Evolutionary conservation across 2,113 vertebrate species (phyloP).

Genomic region (Gambusia affinis): DNA sequence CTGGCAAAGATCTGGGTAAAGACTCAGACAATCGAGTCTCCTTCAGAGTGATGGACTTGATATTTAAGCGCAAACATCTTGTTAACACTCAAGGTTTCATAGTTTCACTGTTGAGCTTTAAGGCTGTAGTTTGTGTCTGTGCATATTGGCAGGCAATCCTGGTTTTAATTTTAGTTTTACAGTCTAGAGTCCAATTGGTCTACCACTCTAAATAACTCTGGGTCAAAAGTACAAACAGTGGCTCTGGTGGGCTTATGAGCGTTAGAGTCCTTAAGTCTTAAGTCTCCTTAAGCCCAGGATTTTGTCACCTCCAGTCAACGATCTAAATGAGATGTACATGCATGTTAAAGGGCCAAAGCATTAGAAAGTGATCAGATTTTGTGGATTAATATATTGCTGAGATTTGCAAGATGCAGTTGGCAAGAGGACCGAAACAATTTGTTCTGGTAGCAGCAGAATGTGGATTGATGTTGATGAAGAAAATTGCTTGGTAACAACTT

Average conservation of each 20-base stretch:
- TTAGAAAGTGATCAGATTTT: slow-evolving; percentile 43
- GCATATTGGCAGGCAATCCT: slow-evolving; percentile 49
- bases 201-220: slow-evolving; percentile 12
- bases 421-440: background rate
- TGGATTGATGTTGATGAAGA: background rate
- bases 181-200: slow-evolving; percentile 2
- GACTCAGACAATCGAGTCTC: slow-evolving; percentile 6
- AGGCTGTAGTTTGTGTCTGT: slow-evolving; percentile 33
- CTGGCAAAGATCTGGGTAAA: slow-evolving; percentile 5
- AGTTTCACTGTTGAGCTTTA: slow-evolving; percentile 30
- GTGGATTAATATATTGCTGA: background rate
- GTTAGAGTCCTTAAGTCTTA: slow-evolving; percentile 61
- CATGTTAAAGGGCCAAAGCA: slow-evolving; percentile 32
- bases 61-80: slow-evolving; percentile 35
- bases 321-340: slow-evolving; percentile 41
- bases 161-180: slow-evolving; percentile 16
- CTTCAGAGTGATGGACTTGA: background rate
- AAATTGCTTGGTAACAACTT: too few relatives aligned
- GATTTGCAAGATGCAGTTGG: background rate
- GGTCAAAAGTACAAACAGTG: slow-evolving; percentile 43
- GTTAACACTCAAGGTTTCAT: slow-evolving; percentile 27
- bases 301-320: slow-evolving; percentile 58
- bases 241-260: slow-evolving; percentile 29
- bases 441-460: background rate
- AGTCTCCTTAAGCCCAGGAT: slow-evolving; percentile 59